These are phyloP conservation scores for Blennius ocellaris DNA, from an alignment of 2,113 vertebrate species.

Conservation along the genomic window DNA sequence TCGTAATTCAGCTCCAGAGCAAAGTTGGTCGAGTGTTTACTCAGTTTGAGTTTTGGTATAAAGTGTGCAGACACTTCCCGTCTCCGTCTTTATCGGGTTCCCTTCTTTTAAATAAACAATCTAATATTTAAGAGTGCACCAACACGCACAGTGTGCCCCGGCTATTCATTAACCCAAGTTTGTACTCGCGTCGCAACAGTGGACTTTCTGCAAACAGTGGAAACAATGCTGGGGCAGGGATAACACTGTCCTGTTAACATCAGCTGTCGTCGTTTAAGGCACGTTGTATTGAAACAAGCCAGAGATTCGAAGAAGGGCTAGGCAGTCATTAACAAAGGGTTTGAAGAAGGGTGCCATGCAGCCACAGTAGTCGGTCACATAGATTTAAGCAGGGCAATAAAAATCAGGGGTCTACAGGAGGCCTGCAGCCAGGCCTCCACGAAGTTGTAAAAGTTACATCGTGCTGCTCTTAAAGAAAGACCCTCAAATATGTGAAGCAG, in stretches of 20 bases:
- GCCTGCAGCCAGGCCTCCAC: neutral
- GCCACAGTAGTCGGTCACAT: slow-evolving; percentile 61
- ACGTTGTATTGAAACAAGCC: slow-evolving; percentile 43
- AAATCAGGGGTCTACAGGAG: slow-evolving; percentile 11
- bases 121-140: slow-evolving; percentile 6
- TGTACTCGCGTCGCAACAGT: slow-evolving; percentile 49
- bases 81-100: too few relatives aligned
- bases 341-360: slow-evolving; percentile 18
- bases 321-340: neutral
- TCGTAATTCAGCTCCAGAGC: slow-evolving; percentile 10
- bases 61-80: neutral
- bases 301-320: slow-evolving; percentile 28
- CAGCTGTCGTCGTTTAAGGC: slow-evolving; percentile 56
- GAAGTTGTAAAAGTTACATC: slow-evolving; percentile 22
- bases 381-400: slow-evolving; percentile 30
- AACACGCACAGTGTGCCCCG: slow-evolving; percentile 5
- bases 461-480: slow-evolving; percentile 13
- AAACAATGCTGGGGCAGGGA: slow-evolving; percentile 36
- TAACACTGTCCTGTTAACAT: slow-evolving; percentile 37
- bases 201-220: slow-evolving; percentile 12
- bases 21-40: slow-evolving; percentile 6
- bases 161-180: slow-evolving; percentile 34
- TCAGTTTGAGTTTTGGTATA: neutral
- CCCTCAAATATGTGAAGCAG: neutral
- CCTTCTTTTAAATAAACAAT: slow-evolving; percentile 27